phyloP scores from a whole-genome alignment of 1,140 invertebrate species.

The Drosophila nasuta region DNA sequence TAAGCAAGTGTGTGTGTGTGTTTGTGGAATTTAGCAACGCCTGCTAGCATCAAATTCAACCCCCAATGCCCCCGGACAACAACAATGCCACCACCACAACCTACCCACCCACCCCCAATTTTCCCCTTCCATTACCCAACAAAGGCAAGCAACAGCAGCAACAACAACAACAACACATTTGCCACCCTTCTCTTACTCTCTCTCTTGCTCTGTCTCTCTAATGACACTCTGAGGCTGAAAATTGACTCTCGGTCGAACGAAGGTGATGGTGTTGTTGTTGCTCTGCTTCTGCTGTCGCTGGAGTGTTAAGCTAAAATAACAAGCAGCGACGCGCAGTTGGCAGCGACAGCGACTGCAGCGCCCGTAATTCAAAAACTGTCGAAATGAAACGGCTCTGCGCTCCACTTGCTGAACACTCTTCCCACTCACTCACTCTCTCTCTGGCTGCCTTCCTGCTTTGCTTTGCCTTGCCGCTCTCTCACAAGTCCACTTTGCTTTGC shows the following conservation, averaged over 20 bases:
- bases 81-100: conserved; percentile 35
- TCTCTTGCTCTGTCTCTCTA: conserved; percentile 6
- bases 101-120: conserved; percentile 33
- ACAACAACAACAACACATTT: conserved; percentile 23
- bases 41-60: conserved; percentile 62
- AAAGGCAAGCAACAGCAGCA: conserved; percentile 9
- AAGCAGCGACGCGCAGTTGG: conserved; percentile 8
- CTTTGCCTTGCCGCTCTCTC: background rate
- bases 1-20: conserved; percentile 26
- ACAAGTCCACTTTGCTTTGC: conserved; percentile 48
- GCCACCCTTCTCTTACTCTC: conserved; percentile 6
- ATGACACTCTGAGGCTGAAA: conserved; percentile 20
- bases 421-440: conserved; percentile 30
- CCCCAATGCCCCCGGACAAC: conserved; percentile 54
- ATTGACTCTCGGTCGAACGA: conserved; percentile 52
- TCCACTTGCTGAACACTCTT: conserved; percentile 50
- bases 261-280: conserved; percentile 45
- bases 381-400: conserved; percentile 75
- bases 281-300: conserved; percentile 30
- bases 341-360: conserved; percentile 34
- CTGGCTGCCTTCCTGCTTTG: too few species aligned
- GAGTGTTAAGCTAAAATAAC: conserved; percentile 52
- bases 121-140: conserved; percentile 9
- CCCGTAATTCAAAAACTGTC: conserved; percentile 76
- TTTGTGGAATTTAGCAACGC: conserved; percentile 40